phyloP scores from a whole-genome alignment of 2,888 invertebrate genomes.

The Chrysolina americana region DNA sequence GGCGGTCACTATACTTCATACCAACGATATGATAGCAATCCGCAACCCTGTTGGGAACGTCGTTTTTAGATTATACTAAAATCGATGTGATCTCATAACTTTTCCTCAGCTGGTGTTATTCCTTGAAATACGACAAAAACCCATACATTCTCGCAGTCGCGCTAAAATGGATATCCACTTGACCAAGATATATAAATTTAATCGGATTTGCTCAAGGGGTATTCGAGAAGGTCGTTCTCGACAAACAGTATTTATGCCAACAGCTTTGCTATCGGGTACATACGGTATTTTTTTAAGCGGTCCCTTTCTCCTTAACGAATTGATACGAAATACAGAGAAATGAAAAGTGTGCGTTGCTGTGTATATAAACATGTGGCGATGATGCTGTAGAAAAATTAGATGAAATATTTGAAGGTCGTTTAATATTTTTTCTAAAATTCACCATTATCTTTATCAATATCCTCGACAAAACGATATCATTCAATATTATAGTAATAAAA shows the following conservation, averaged over 20 bases:
- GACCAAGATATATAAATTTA: conserved; percentile 15
- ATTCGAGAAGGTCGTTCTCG: background rate
- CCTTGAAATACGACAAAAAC: background rate
- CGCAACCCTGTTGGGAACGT: too few species aligned
- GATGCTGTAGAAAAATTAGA: too few species aligned
- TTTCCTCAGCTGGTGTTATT: background rate
- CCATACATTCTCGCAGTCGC: background rate
- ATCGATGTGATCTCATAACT: background rate
- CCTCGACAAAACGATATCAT: too few species aligned
- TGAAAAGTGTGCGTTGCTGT: background rate
- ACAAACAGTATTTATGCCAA: conserved; percentile 1
- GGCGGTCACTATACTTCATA: too few species aligned
- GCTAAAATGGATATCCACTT: background rate
- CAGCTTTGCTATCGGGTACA: background rate
- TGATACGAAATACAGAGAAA: background rate
- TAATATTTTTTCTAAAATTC: too few species aligned
- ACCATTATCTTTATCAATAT: too few species aligned
- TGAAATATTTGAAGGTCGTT: too few species aligned
- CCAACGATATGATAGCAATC: too few species aligned
- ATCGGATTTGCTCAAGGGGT: conserved; percentile 9
- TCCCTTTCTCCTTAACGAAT: background rate
- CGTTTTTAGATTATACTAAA: too few species aligned
- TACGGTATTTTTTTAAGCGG: background rate
- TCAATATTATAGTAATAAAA: too few species aligned
- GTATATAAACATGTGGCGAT: background rate